Evolutionary conservation across 2,113 vertebrate genomes (phyloP).

Genomic region (Hassar affinis): DNA sequence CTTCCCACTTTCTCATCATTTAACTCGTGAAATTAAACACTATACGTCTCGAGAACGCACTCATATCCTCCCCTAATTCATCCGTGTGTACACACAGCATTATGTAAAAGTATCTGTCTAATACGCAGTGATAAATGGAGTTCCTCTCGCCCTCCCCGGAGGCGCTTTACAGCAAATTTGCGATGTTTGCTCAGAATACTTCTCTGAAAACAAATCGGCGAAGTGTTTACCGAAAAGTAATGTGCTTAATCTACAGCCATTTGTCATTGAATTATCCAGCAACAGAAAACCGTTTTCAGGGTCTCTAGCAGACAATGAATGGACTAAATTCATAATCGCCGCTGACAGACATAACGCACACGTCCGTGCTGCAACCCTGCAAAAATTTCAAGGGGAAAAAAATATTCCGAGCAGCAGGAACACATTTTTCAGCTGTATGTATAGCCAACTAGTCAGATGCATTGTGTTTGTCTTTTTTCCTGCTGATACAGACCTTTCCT

Average conservation of each 20-base stretch:
- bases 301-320: slow-evolving; percentile 48
- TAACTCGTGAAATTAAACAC: slow-evolving; percentile 33
- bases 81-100: slow-evolving; percentile 35
- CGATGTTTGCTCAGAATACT: slow-evolving; percentile 52
- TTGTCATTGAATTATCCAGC: slow-evolving; percentile 52
- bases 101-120: slow-evolving; percentile 36
- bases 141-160: slow-evolving; percentile 24
- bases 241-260: slow-evolving; percentile 38
- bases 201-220: slow-evolving; percentile 51
- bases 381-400: slow-evolving; percentile 27
- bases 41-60: slow-evolving; percentile 30
- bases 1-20: slow-evolving; percentile 38
- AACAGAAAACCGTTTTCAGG: slow-evolving; percentile 55
- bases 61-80: slow-evolving; percentile 38
- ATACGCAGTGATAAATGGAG: slow-evolving; percentile 33
- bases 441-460: background rate
- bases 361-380: slow-evolving; percentile 39
- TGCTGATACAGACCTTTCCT: background rate
- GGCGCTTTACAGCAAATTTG: slow-evolving; percentile 41
- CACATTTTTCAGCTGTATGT: slow-evolving; percentile 17
- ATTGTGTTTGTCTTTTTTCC: no score
- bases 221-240: slow-evolving; percentile 51
- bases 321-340: slow-evolving; percentile 51
- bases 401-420: slow-evolving; percentile 16
- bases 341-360: slow-evolving; percentile 50